Evolutionary conservation across 2,113 vertebrate species (phyloP), one percentile per base, ranked within the genome.

Genomic region (Takifugu bimaculatus): DNA sequence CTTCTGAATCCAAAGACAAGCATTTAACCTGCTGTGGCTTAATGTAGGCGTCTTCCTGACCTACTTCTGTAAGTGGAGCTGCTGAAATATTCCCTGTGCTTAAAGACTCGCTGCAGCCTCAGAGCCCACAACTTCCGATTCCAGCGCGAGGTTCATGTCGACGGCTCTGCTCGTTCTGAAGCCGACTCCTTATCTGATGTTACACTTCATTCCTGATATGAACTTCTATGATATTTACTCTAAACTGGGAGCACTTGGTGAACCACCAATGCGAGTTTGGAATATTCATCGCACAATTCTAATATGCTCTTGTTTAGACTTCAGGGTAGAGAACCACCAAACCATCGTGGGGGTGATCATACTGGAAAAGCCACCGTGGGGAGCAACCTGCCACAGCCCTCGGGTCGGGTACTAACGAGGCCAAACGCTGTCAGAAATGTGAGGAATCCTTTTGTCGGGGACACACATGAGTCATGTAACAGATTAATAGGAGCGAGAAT

Each of bases 11-110:
- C 85, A 89, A 87, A 88, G 81, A 79, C 71, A 45, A 77, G 80
- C 78, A 87, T 79, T 88, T 86, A 87, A 87, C 83, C 88, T 86
- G 86, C 82, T 79, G 80, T 76, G 60, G 74, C 77, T 79, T 50
- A 81, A 83, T 82, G 84, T 83, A 69, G 84, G 82, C 84, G 84
- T 85, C 76, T 74, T 79, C 75, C 72, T 88, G 87, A 88, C 85
- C 85, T 85, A 87, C 81, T 87, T 88, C 72, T 79, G 66, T 72
- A 60, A 72, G 72, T 52, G 68, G 70, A 85, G 79, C 68, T 68
- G 65, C 47, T 50, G 75, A 74, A 86, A 77, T 81, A 74, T 78
- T 81, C 75, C 81, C 69, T 48, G 60, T 70, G 5, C 78, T 84
- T 77, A 79, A 80, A 80, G 69, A 63, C 78, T 72, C 58, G 48